Percentiles rank a stretch among this genome's conserved stretches.
Conservation (phyloP, 2,113 vertebrate species). For the Phrynocephalus versicolor region DNA sequence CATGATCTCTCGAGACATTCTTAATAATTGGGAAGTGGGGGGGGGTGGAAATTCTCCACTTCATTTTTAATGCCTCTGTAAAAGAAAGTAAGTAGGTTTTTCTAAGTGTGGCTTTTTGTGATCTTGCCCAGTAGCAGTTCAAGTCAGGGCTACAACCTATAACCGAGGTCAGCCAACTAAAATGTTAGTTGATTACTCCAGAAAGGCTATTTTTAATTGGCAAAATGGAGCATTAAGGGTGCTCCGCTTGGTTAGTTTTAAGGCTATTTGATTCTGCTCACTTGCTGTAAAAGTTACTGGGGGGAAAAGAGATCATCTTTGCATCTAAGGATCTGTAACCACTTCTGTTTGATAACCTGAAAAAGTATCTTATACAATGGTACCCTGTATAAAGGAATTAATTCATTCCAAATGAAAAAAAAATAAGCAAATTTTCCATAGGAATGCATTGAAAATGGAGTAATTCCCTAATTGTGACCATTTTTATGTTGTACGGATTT, state of each 20-base stretch:
- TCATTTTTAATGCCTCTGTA: slow-evolving; percentile 68
- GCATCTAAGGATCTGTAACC: not conserved
- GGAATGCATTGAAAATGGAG: too few species aligned
- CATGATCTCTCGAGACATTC: slow-evolving; percentile 71
- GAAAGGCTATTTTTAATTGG: not conserved
- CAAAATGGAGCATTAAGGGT: not conserved
- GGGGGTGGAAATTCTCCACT: slow-evolving; percentile 74
- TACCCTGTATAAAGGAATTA: too few species aligned
- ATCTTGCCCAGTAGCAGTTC: not conserved
- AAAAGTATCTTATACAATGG: not conserved
- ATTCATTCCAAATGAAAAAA: too few species aligned
- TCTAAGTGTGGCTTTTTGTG: slow-evolving; percentile 51
- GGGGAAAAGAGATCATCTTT: not conserved
- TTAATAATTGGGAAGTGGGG: slow-evolving; percentile 72
- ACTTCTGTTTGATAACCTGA: not conserved
- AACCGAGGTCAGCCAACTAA: not conserved
- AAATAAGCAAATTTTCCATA: too few species aligned
- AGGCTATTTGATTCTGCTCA: not conserved
- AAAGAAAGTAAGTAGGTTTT: slow-evolving; percentile 57
- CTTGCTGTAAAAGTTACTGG: not conserved
- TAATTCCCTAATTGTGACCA: too few species aligned
- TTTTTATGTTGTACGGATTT: too few species aligned
- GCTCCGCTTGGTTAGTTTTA: not conserved
- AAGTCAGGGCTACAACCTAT: not conserved
- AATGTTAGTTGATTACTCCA: too few species aligned